Conservation (phyloP, 2,888 invertebrate species). For the Schrankia costaestrigalis region DNA sequence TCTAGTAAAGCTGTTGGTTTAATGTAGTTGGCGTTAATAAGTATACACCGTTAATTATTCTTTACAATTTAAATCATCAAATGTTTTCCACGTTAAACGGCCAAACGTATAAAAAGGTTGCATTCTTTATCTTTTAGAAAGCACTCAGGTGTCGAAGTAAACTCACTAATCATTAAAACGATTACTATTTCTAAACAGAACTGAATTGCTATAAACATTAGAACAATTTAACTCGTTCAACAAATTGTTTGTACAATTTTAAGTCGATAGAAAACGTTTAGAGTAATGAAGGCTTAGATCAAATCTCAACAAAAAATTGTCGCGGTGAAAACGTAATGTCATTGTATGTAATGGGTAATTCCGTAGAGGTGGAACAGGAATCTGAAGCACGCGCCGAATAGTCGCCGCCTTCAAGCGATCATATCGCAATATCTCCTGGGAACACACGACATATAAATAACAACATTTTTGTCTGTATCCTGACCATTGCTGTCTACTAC, state of each 20-base stretch:
- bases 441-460: slow-evolving; percentile 43
- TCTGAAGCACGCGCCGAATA: slow-evolving; percentile 74
- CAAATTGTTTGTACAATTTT: slow-evolving; percentile 62
- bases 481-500: slow-evolving; percentile 48
- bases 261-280: slow-evolving; percentile 69
- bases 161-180: slow-evolving; percentile 26
- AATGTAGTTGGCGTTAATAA: too few relatives aligned
- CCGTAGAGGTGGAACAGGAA: slow-evolving; percentile 56
- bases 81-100: too few relatives aligned
- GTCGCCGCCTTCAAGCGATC: slow-evolving; percentile 59
- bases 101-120: too few relatives aligned
- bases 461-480: slow-evolving; percentile 32
- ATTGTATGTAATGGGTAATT: slow-evolving; percentile 75
- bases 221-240: slow-evolving; percentile 47
- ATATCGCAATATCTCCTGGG: slow-evolving; percentile 72
- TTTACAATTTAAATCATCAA: background rate
- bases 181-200: slow-evolving; percentile 23
- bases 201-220: slow-evolving; percentile 44
- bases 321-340: slow-evolving; percentile 68
- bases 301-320: slow-evolving; percentile 53
- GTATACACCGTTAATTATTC: background rate
- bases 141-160: slow-evolving; percentile 30
- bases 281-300: slow-evolving; percentile 65
- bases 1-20: too few relatives aligned
- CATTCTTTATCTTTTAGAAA: slow-evolving; percentile 22